These are phyloP conservation scores for Brachionus angularis DNA, from an alignment of 1,140 invertebrate genomes.

Conservation along the genomic window DNA sequence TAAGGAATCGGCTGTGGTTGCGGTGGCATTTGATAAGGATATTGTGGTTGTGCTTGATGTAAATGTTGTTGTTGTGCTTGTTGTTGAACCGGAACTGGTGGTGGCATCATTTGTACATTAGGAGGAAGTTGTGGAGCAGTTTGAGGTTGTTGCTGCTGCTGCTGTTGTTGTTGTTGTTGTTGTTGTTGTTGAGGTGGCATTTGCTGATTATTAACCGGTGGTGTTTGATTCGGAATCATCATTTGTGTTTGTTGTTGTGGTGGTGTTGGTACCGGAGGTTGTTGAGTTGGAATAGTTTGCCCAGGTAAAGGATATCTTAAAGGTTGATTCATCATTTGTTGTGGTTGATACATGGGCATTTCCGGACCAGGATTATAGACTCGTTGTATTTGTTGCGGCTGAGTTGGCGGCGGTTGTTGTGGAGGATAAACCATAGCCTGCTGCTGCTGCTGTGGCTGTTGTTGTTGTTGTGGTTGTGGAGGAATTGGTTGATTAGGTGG, in stretches of 20 bases:
- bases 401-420: constrained; percentile 43
- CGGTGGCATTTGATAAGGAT: neutral
- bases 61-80: constrained; percentile 45
- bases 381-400: constrained; percentile 45
- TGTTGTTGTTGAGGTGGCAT: neutral
- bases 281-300: constrained; percentile 46
- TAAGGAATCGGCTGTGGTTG: constrained; percentile 31
- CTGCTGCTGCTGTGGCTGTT: constrained; percentile 46
- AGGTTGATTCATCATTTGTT: constrained; percentile 44
- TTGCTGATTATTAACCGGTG: neutral
- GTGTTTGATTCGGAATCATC: neutral
- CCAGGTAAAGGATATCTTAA: constrained; percentile 45
- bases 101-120: constrained; percentile 65
- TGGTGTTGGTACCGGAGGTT: no score
- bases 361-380: no score
- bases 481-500: constrained; percentile 45
- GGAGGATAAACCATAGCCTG: constrained; percentile 41
- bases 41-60: constrained; percentile 24
- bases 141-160: constrained; percentile 46
- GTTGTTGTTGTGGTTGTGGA: constrained; percentile 47
- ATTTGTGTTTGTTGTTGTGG: constrained; percentile 8
- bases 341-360: no score
- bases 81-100: constrained; percentile 68
- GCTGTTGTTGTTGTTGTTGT: constrained; percentile 49
- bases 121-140: constrained; percentile 63